Evolutionary conservation across 2,797 vertebrate genomes (phyloP).

Genomic region (Poecilia wingei): DNA sequence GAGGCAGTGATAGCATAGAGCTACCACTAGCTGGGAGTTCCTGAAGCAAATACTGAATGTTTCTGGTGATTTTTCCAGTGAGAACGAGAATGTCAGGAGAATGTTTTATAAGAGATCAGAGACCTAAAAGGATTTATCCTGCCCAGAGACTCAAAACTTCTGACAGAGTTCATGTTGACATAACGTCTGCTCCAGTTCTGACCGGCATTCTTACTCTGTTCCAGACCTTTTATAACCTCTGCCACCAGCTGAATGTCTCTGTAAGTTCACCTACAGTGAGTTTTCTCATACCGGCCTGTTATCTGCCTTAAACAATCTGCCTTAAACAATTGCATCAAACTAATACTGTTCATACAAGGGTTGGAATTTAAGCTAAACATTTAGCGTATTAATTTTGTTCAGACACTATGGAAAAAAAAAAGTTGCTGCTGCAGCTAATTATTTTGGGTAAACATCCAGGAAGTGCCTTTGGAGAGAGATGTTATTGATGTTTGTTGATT

Average conservation of each 20-base stretch:
- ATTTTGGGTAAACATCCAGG: not conserved
- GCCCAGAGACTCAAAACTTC: not conserved
- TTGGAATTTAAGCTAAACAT: not conserved
- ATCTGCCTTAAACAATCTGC: not conserved
- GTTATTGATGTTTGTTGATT: not conserved
- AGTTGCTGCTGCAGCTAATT: not conserved
- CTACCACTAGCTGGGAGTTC: not conserved
- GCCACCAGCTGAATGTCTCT: not conserved
- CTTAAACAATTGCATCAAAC: not conserved
- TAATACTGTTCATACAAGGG: not conserved
- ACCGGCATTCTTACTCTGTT: not conserved
- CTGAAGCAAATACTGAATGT: not conserved
- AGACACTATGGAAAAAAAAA: not conserved
- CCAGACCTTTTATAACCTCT: not conserved
- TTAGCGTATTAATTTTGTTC: not conserved
- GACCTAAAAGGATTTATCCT: not conserved
- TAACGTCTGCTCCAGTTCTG: not conserved
- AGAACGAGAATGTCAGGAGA: not conserved
- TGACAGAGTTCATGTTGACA: not conserved
- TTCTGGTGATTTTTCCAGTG: not conserved
- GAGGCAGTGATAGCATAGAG: not conserved
- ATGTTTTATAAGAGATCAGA: not conserved
- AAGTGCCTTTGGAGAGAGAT: not conserved
- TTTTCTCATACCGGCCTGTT: not conserved
- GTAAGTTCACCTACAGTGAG: not conserved